Evolutionary conservation across 1,140 invertebrate genomes (phyloP).

Genomic region (Gonatopus flavifemur): DNA sequence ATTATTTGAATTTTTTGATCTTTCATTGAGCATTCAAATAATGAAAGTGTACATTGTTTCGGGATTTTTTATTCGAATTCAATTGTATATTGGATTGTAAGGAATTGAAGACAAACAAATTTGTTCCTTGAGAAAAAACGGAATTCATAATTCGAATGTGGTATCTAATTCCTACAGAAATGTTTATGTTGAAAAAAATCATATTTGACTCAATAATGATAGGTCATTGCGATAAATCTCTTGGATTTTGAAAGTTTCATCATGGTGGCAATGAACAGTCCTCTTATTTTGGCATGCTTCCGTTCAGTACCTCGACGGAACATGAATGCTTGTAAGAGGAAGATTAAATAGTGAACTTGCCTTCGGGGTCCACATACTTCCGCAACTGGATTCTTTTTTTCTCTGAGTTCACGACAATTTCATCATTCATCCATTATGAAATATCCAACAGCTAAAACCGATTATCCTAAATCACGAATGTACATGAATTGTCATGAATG

Average conservation of each 20-base stretch:
- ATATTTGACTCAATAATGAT: not conserved
- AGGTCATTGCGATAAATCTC: not conserved
- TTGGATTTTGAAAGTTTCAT: not conserved
- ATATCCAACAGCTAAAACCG: not conserved
- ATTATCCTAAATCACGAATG: not conserved
- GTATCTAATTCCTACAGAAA: too few species aligned
- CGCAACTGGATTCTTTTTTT: slow-evolving; percentile 73
- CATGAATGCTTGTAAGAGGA: slow-evolving; percentile 75
- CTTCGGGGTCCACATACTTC: slow-evolving; percentile 73
- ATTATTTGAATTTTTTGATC: too few species aligned
- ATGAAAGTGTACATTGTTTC: too few species aligned
- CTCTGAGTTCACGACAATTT: slow-evolving; percentile 67
- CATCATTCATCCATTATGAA: not conserved
- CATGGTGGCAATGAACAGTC: slow-evolving; percentile 33
- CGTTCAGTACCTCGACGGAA: slow-evolving; percentile 62
- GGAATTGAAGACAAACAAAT: too few species aligned
- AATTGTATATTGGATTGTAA: too few species aligned
- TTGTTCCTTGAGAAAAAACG: too few species aligned
- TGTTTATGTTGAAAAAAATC: not conserved
- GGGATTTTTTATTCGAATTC: too few species aligned
- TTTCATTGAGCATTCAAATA: too few species aligned
- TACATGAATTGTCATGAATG: not conserved
- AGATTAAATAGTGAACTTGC: slow-evolving; percentile 66
- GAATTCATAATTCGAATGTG: too few species aligned
- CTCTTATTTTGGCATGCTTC: slow-evolving; percentile 75